Evolutionary conservation across 2,113 vertebrate species (phyloP).

Genomic region (Xiphias gladius): DNA sequence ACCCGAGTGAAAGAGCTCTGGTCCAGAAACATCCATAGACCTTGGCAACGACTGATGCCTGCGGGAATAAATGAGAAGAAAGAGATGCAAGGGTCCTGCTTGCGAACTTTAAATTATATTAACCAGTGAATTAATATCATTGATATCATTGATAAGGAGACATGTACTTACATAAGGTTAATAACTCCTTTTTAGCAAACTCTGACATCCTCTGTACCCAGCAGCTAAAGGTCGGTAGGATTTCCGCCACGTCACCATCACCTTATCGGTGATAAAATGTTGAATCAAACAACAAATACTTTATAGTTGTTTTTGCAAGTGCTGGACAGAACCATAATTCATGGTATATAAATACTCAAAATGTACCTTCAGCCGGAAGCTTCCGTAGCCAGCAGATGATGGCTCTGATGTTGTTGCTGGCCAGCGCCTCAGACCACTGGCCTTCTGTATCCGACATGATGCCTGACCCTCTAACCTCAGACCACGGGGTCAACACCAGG

Average conservation of each 20-base stretch:
- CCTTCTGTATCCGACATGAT: constrained; percentile 58
- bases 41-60: constrained; percentile 73
- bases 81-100: neutral
- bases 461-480: neutral
- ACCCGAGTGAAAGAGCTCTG: constrained; percentile 60
- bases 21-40: constrained; percentile 76
- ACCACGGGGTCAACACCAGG: neutral
- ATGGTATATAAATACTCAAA: neutral
- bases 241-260: constrained; percentile 40
- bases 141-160: neutral
- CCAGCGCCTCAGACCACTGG: constrained; percentile 68
- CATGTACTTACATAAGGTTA: constrained; percentile 68
- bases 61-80: neutral
- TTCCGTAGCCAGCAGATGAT: constrained; percentile 56
- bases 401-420: constrained; percentile 63
- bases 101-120: neutral
- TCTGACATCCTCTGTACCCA: constrained; percentile 73
- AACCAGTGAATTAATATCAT: neutral
- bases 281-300: constrained; percentile 3
- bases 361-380: constrained; percentile 59
- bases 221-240: constrained; percentile 49
- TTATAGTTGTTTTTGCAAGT: neutral
- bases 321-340: neutral
- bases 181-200: constrained; percentile 70
- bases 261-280: constrained; percentile 29